Evolutionary conservation across 2,113 vertebrate genomes (phyloP).

Genomic region (Pomatorhinus ruficollis): DNA sequence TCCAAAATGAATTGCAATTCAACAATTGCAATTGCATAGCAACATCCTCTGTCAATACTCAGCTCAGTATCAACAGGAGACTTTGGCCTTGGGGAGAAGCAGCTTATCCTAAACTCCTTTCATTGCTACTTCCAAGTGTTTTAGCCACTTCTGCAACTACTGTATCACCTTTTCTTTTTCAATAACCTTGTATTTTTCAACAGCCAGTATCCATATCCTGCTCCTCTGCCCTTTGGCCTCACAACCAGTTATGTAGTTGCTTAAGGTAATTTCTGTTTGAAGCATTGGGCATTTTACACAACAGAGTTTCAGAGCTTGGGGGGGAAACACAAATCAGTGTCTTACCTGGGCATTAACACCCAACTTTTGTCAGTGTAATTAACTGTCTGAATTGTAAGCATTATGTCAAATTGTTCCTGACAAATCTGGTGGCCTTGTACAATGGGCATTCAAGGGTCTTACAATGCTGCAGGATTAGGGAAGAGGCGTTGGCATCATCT

Average conservation of each 20-base stretch:
- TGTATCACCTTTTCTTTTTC: not conserved
- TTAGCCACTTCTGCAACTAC: not conserved
- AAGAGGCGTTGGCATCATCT: not conserved
- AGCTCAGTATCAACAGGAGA: not conserved
- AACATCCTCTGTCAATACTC: not conserved
- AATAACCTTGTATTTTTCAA: not conserved
- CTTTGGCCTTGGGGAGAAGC: not conserved
- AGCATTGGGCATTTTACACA: not conserved
- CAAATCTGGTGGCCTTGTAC: not conserved
- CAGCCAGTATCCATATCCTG: not conserved
- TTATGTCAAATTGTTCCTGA: not conserved
- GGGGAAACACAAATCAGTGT: not conserved
- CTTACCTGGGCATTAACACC: not conserved
- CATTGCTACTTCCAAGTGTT: not conserved
- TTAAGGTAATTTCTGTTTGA: not conserved
- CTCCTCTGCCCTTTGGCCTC: not conserved
- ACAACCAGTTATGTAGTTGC: not conserved
- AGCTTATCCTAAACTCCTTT: not conserved
- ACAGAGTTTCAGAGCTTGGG: not conserved
- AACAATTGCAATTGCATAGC: not conserved
- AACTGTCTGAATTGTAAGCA: not conserved
- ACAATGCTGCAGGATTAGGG: rapidly evolving
- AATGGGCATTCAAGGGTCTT: not conserved
- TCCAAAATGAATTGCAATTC: not conserved
- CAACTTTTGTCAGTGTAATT: not conserved